A percentile compares a stretch with the other conserved stretches of the same genome.
These are phyloP conservation scores for Myathropa florea DNA, from an alignment of 2,888 invertebrate genomes.

Conservation along the genomic window DNA sequence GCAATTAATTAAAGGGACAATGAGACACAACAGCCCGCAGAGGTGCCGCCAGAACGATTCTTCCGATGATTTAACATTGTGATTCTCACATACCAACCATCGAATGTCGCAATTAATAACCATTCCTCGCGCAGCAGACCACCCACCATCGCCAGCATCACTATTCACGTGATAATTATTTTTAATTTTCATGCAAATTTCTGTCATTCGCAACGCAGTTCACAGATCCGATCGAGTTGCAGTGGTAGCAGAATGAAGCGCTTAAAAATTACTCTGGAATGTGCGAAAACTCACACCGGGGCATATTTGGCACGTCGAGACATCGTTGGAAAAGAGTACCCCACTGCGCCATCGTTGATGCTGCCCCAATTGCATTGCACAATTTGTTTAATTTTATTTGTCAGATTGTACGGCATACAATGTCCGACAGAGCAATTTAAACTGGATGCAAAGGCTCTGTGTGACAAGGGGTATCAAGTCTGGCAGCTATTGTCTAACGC, in stretches of 20 bases:
- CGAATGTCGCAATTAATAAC: slow-evolving; percentile 31
- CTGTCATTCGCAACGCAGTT: slow-evolving; percentile 14
- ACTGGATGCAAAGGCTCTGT: slow-evolving; percentile 45
- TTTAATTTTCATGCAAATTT: slow-evolving; percentile 46
- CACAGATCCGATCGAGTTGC: background rate
- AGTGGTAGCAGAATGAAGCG: background rate
- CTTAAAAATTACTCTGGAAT: slow-evolving; percentile 27
- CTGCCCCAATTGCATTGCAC: background rate
- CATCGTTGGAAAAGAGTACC: background rate
- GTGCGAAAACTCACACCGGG: slow-evolving; percentile 35
- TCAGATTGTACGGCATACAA: slow-evolving; percentile 26
- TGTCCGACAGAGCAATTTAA: slow-evolving; percentile 39
- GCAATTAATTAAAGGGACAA: slow-evolving; percentile 56
- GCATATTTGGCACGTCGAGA: slow-evolving; percentile 40
- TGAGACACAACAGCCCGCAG: background rate
- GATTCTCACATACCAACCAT: slow-evolving; percentile 21
- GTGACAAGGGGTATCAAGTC: slow-evolving; percentile 43
- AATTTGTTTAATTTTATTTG: slow-evolving; percentile 50
- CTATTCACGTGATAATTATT: slow-evolving; percentile 44
- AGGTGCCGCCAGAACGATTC: background rate
- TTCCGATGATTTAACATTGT: slow-evolving; percentile 23
- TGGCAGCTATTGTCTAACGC: slow-evolving; percentile 40
- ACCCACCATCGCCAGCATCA: background rate
- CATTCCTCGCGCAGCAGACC: slow-evolving; percentile 8
- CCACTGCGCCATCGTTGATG: background rate